These are phyloP conservation scores for Denticeps clupeoides DNA, from an alignment of 2,797 vertebrate species.

Conservation along the genomic window DNA sequence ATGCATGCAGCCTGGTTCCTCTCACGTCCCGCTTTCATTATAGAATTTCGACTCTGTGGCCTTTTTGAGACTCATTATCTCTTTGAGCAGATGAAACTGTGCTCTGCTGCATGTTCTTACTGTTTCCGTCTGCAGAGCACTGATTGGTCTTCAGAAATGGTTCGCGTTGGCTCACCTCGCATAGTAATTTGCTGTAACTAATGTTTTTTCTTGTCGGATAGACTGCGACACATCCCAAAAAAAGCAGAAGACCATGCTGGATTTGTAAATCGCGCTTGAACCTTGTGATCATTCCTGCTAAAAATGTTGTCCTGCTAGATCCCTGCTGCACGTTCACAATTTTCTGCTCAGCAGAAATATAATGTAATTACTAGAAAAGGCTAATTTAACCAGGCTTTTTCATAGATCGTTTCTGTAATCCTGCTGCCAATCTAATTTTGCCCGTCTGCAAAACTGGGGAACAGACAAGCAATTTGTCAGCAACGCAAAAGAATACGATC, in stretches of 20 bases:
- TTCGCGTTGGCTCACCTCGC: too few species aligned
- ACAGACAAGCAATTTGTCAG: too few species aligned
- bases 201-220: too few species aligned
- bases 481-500: neutral
- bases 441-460: neutral
- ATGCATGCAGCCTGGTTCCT: neutral
- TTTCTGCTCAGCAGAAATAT: slow-evolving; percentile 11
- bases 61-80: neutral
- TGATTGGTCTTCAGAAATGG: too few species aligned
- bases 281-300: neutral
- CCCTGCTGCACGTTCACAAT: too few species aligned
- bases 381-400: slow-evolving; percentile 18
- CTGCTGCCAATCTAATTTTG: slow-evolving; percentile 16
- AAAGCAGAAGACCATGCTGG: too few species aligned
- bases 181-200: too few species aligned
- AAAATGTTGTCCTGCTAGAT: slow-evolving; percentile 9
- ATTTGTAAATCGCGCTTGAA: neutral
- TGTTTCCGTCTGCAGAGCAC: too few species aligned
- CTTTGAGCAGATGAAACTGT: too few species aligned
- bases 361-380: slow-evolving; percentile 20
- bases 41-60: neutral
- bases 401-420: slow-evolving; percentile 13
- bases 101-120: too few species aligned
- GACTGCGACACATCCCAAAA: too few species aligned
- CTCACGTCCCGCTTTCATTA: neutral